Conservation (phyloP, 2,113 vertebrate species). For the Cheilinus undulatus region DNA sequence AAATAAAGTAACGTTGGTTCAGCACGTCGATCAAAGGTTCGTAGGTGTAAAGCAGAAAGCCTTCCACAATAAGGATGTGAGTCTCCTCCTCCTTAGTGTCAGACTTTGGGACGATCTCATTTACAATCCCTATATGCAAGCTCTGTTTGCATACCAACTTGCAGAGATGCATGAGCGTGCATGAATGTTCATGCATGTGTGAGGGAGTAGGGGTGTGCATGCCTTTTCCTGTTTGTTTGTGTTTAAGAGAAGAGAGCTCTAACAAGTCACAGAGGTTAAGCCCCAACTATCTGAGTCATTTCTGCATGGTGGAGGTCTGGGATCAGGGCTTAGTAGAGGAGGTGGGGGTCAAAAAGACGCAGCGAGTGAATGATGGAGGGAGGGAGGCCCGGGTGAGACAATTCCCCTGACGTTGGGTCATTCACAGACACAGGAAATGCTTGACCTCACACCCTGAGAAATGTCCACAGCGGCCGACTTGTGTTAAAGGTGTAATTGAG, state of each 20-base stretch:
- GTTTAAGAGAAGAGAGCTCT: conserved; percentile 54
- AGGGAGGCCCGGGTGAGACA: conserved; percentile 70
- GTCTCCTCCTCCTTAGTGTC: no score
- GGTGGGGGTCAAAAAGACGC: conserved; percentile 49
- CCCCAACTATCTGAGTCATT: conserved; percentile 61
- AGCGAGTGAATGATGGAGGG: conserved; percentile 69
- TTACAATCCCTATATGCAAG: no score
- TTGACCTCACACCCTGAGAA: conserved; percentile 84
- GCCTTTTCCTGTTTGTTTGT: conserved; percentile 71
- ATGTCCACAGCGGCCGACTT: conserved; percentile 81
- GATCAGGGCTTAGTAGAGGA: conserved; percentile 65
- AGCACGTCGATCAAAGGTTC: no score
- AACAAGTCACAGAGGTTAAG: conserved; percentile 71
- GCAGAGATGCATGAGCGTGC: neutral
- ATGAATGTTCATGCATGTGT: neutral
- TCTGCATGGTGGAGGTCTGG: conserved; percentile 71
- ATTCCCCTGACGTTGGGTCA: conserved; percentile 76
- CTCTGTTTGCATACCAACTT: conserved; percentile 5
- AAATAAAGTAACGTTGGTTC: no score
- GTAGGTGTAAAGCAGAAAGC: no score
- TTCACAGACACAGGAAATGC: conserved; percentile 84
- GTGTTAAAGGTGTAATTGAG: conserved; percentile 85
- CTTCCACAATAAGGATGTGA: no score
- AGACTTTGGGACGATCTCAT: no score
- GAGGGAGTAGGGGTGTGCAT: conserved; percentile 23